Percentiles rank a stretch among this genome's conserved stretches.
Evolutionary conservation across 2,113 vertebrate species (phyloP).

Genomic region (Cyprinodon tularosa): DNA sequence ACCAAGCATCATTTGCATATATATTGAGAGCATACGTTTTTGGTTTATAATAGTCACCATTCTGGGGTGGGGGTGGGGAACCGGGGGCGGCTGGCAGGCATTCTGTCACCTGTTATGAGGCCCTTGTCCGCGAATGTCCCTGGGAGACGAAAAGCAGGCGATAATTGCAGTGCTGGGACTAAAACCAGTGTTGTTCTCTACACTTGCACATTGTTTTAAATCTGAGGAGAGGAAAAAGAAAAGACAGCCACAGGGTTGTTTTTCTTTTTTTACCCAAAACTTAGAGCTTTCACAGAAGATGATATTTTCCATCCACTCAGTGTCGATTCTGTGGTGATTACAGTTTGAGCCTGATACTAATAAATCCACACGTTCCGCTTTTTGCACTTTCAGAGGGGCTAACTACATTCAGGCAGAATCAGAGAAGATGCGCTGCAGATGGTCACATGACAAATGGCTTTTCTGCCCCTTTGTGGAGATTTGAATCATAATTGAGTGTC

Average conservation of each 20-base stretch:
- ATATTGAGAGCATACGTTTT: conserved; percentile 90
- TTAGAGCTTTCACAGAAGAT: conserved; percentile 51
- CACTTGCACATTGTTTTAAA: conserved; percentile 68
- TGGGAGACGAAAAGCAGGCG: conserved; percentile 74
- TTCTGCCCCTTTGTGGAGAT: conserved; percentile 77
- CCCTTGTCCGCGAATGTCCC: conserved; percentile 76
- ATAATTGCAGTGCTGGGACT: conserved; percentile 77
- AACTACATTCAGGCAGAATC: conserved; percentile 67
- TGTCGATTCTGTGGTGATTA: conserved; percentile 64
- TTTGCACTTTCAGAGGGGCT: conserved; percentile 48
- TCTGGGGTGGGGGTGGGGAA: conserved; percentile 72
- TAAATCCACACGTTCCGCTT: conserved; percentile 68
- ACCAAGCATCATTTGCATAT: conserved; percentile 87
- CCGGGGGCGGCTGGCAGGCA: conserved; percentile 72
- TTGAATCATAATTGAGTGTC: conserved; percentile 78
- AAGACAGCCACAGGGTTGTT: conserved; percentile 32
- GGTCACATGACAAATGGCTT: conserved; percentile 77
- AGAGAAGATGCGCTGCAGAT: conserved; percentile 63
- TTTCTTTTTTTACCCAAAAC: conserved; percentile 39
- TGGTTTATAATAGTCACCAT: conserved; percentile 83
- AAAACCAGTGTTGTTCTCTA: conserved; percentile 68
- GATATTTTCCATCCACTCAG: conserved; percentile 49
- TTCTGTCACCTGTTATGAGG: conserved; percentile 80
- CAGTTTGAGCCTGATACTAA: conserved; percentile 52
- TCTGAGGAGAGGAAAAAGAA: conserved; percentile 63